Evolutionary conservation across 2,888 invertebrate species (phyloP).

Genomic region (Apomyelois bistriatella): DNA sequence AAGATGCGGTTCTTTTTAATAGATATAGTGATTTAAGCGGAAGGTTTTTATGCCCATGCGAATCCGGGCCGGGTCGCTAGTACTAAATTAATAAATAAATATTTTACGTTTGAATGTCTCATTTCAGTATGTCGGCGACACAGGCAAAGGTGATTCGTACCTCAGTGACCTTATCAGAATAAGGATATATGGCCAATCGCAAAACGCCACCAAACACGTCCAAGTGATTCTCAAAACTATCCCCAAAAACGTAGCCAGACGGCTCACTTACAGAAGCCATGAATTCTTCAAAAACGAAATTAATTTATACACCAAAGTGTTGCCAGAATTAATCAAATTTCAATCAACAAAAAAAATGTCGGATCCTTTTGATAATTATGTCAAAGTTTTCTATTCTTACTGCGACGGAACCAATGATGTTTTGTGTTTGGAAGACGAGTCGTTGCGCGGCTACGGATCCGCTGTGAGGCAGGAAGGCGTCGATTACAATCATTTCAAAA

Average conservation of each 20-base stretch:
- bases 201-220: conserved; percentile 46
- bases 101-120: too few species aligned
- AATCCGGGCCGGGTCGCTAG: too few species aligned
- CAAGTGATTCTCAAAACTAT: conserved; percentile 84
- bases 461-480: conserved; percentile 73
- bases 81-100: too few species aligned
- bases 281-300: conserved; percentile 87
- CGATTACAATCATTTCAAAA: conserved; percentile 67
- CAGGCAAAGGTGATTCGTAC: conserved; percentile 85
- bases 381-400: conserved; percentile 62
- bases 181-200: conserved; percentile 68
- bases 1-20: too few species aligned
- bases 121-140: conserved; percentile 63
- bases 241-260: conserved; percentile 81
- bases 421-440: conserved; percentile 78
- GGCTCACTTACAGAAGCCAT: conserved; percentile 81
- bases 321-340: conserved; percentile 68
- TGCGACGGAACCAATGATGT: conserved; percentile 78
- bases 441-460: conserved; percentile 58
- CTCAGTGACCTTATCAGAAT: conserved; percentile 83
- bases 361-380: conserved; percentile 76
- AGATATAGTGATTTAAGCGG: too few species aligned
- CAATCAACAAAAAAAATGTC: conserved; percentile 50
- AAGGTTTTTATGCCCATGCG: too few species aligned
- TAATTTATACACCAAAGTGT: conserved; percentile 79